Base-by-base conservation (phyloP, 1,140 invertebrate species). In the Mamestra configurata region DNA sequence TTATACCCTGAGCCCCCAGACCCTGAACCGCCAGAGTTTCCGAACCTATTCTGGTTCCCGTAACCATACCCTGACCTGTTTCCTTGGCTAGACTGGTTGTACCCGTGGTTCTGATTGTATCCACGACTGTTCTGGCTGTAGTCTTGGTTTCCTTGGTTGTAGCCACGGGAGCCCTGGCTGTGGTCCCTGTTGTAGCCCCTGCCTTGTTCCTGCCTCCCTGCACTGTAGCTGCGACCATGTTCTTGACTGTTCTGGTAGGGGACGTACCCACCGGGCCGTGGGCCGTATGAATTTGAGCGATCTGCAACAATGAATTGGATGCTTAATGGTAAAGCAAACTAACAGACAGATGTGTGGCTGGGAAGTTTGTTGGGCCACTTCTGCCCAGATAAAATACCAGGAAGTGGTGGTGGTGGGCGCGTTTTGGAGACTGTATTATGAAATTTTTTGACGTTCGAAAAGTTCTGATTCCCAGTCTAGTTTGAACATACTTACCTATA, bases 261-360 rank as follows among this genome's bases (percentile, higher is more conserved):
- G 4, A 90, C 82, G 79, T 93, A 94, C 8, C 92, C 91, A 51
- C 88, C 80, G n/a, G 91, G 91, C 1, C 86, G 85, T 0, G 92
- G 92, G 0, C 92, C 92, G 80, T 84, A 92, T 0, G 88, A 87
- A 4, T 92, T 88, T 15, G 91, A 91, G 0, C 90, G 90, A 81
- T 89, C 92, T 94, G 89, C 4, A 89, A 89, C 87, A 90, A 90
- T 24, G 15, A 80, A 0, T 83, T 1, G 7, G 7, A 0, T 20
- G 18, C 0, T 59, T 1, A 59, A 20, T 27, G 55, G 4, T n/a
- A n/a, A n/a, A n/a, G n/a, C n/a, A n/a, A n/a, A n/a, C n/a, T n/a
- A n/a, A n/a, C n/a, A n/a, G n/a, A n/a, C n/a, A n/a, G n/a, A n/a
- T n/a, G n/a, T n/a, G n/a, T n/a, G n/a, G n/a, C n/a, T n/a, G n/a